Evolutionary conservation across 2,797 vertebrate species (phyloP), one percentile per base, ranked within the genome.

Genomic region (Lerista edwardsae): DNA sequence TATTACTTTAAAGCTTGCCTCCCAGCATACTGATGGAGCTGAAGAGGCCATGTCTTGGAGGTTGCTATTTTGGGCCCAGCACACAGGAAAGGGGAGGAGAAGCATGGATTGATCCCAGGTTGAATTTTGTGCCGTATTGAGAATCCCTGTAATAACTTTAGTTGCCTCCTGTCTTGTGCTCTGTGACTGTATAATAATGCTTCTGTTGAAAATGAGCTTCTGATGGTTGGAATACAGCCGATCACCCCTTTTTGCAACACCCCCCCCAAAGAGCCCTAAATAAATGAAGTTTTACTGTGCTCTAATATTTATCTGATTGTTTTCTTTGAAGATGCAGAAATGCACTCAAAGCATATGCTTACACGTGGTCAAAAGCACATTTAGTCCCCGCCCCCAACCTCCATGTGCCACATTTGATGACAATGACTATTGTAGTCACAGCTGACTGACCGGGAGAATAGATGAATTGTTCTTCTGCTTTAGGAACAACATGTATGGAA

Each of bases 341-440:
- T 31, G 51, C 9, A 47, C 12, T 31, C 17, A 44, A 21, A 31
- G 65, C 31, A 14, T 55, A 25, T 23, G 57, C 59, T 39, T 57
- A 12, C 44, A n/a, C 47, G 61, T 31, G 31, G 36, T 59, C 21
- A 0, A 17, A 57, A 68, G 84, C 34, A 4, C 25, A 17, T 55
- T 55, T 15, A 55, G 51, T 55, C 51, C 51, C 51, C 15, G 15
- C 51, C 51, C 14, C 14, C 51, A 55, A 17, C 14, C 12, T 78
- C 1, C 0, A 6, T 9, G 12, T 41, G 69, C 73, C 41, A 0
- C 17, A 17, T 4, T 41, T 31, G 29, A 14, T 3, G n/a, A 47
- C 10, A 14, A 10, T n/a, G 44, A 8, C 14, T 1, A 39, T 44
- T 47, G 27, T 51, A 6, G 44, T 74, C 29, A n/a, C 14, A 21